These are phyloP conservation scores for Leptopilina drosophilae DNA, from an alignment of 2,888 invertebrate genomes.

Conservation along the genomic window DNA sequence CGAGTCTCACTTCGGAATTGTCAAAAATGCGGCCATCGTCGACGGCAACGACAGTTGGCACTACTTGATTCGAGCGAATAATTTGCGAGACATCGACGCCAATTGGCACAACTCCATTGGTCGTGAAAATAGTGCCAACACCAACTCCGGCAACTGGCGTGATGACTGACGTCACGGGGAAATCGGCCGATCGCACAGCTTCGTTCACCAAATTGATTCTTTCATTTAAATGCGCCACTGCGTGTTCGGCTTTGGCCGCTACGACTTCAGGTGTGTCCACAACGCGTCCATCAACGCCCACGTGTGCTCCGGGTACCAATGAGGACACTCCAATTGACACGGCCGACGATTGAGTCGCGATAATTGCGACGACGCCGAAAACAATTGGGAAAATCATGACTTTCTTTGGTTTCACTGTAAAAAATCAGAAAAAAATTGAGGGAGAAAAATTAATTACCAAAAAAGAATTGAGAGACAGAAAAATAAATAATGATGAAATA, in stretches of 20 bases:
- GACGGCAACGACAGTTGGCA: constrained; percentile 47
- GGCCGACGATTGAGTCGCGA: not conserved
- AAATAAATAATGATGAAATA: too few relatives aligned
- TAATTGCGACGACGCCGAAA: not conserved
- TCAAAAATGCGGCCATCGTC: constrained; percentile 61
- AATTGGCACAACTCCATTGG: constrained; percentile 26
- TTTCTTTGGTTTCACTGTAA: not conserved
- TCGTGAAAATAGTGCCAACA: constrained; percentile 34
- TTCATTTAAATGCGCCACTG: constrained; percentile 68
- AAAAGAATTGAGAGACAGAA: too few relatives aligned
- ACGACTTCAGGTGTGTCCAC: constrained; percentile 68
- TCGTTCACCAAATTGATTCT: constrained; percentile 64
- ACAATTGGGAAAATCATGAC: not conserved
- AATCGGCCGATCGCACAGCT: constrained; percentile 60
- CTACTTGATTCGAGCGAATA: not conserved
- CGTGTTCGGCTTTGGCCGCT: constrained; percentile 67
- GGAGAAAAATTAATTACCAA: not conserved
- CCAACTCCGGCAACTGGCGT: constrained; percentile 36
- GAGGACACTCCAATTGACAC: constrained; percentile 45
- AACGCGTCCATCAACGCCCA: constrained; percentile 67
- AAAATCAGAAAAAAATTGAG: not conserved
- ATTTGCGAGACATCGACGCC: constrained; percentile 42
- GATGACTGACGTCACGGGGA: constrained; percentile 46
- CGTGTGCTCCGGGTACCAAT: constrained; percentile 55
- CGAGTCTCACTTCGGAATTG: constrained; percentile 63